Evolutionary conservation across 2,113 vertebrate genomes (phyloP).

Genomic region (Leptosomus discolor): DNA sequence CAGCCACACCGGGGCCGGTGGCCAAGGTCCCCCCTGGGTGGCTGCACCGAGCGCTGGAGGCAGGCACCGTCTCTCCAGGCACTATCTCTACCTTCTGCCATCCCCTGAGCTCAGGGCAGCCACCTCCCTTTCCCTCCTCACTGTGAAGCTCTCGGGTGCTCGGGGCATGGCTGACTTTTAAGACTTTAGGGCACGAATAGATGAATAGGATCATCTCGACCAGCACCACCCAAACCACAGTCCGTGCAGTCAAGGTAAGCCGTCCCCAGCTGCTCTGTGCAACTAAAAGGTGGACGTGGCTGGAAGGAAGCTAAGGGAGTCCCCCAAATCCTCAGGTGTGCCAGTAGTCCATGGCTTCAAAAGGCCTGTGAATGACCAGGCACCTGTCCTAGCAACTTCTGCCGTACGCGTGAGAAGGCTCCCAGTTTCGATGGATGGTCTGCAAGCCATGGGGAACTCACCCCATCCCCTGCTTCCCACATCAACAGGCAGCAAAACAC

Average conservation of each 20-base stretch:
- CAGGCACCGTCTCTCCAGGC: accelerated
- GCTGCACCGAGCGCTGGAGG: neutral
- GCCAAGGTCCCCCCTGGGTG: accelerated
- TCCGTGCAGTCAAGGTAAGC: neutral
- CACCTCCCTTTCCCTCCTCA: neutral
- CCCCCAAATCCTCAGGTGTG: neutral
- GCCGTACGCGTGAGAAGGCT: neutral
- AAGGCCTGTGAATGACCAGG: neutral
- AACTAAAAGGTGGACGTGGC: neutral
- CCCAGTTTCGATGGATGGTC: neutral
- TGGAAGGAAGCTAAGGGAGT: neutral
- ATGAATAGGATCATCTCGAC: neutral
- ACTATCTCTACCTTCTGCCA: neutral
- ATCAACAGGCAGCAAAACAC: neutral
- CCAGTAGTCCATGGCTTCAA: neutral
- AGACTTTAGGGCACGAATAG: neutral
- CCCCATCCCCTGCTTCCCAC: neutral
- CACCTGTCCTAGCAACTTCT: neutral
- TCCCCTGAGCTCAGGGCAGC: neutral
- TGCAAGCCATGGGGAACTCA: neutral
- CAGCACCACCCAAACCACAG: neutral
- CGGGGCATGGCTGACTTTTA: neutral
- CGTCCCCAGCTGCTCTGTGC: accelerated
- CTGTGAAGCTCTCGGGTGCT: neutral
- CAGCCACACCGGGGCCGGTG: accelerated